phyloP scores from a whole-genome alignment of 2,113 vertebrate species.

The Zosterops pallidus region DNA sequence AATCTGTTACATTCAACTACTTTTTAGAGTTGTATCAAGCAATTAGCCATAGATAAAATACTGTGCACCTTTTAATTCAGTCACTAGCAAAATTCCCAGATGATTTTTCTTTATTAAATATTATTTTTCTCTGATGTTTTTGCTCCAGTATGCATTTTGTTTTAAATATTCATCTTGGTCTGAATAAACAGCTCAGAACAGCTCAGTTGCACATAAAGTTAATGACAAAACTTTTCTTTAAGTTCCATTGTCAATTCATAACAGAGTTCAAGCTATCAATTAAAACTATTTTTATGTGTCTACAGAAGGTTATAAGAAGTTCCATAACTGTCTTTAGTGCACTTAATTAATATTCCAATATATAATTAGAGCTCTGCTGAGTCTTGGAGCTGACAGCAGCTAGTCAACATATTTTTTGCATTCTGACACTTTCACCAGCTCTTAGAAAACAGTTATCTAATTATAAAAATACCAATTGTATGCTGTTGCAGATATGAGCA shows the following conservation, averaged over 20 bases:
- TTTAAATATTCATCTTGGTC: not conserved
- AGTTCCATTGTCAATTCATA: not conserved
- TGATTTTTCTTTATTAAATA: not conserved
- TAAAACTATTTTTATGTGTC: not conserved
- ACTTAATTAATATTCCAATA: not conserved
- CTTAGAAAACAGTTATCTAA: not conserved
- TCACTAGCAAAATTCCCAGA: not conserved
- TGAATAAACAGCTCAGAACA: not conserved
- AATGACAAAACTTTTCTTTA: not conserved
- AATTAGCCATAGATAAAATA: not conserved
- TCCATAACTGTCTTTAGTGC: not conserved
- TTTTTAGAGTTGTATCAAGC: not conserved
- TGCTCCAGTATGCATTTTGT: not conserved
- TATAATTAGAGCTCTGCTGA: not conserved
- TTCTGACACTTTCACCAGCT: not conserved
- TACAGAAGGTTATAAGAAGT: not conserved
- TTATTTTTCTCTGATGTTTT: not conserved
- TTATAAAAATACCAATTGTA: not conserved
- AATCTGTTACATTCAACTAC: not conserved
- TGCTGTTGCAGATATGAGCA: not conserved
- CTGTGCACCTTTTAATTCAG: not conserved
- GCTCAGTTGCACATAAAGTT: not conserved
- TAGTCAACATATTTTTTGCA: not conserved
- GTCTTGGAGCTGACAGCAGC: not conserved
- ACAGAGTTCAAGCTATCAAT: not conserved